Percentiles rank a stretch among this genome's conserved stretches.
These are phyloP conservation scores for Esperia sulphurella DNA, from an alignment of 2,888 invertebrate species.

Conservation along the genomic window DNA sequence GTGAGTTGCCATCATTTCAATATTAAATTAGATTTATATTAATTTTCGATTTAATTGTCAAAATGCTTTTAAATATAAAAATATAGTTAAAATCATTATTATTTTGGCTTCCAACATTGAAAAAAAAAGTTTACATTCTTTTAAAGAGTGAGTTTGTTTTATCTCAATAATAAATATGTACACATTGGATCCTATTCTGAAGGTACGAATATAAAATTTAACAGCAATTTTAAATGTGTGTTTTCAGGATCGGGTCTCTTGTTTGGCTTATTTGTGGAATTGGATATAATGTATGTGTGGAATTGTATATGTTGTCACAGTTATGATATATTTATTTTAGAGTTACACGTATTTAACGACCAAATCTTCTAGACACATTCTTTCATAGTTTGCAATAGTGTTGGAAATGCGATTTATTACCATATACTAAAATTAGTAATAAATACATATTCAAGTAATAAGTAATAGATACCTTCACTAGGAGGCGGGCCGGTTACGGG, in stretches of 20 bases:
- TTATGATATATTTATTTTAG: background rate
- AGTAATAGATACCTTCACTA: too few relatives aligned
- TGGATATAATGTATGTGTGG: conserved; percentile 27
- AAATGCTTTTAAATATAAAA: background rate
- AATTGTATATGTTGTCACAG: conserved; percentile 26
- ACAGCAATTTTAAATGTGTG: too few relatives aligned
- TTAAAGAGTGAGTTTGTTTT: conserved; percentile 32
- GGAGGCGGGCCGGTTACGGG: too few relatives aligned
- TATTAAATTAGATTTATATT: background rate
- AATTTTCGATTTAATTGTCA: background rate
- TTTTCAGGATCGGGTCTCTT: too few relatives aligned
- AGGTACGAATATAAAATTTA: too few relatives aligned
- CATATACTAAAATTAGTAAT: too few relatives aligned
- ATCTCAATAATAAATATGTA: conserved; percentile 9
- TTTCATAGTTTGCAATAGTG: too few relatives aligned
- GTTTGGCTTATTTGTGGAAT: conserved; percentile 39
- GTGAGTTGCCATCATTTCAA: background rate
- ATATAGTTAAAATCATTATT: conserved; percentile 15
- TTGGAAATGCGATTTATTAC: too few relatives aligned
- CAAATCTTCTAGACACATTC: too few relatives aligned
- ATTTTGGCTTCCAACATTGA: conserved; percentile 38
- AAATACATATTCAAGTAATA: too few relatives aligned
- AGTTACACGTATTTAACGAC: too few relatives aligned
- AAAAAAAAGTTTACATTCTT: conserved; percentile 34
- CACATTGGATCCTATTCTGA: too few relatives aligned